These are phyloP conservation scores for Brachyalestes nurse DNA, from an alignment of 2,797 vertebrate genomes.

Conservation along the genomic window DNA sequence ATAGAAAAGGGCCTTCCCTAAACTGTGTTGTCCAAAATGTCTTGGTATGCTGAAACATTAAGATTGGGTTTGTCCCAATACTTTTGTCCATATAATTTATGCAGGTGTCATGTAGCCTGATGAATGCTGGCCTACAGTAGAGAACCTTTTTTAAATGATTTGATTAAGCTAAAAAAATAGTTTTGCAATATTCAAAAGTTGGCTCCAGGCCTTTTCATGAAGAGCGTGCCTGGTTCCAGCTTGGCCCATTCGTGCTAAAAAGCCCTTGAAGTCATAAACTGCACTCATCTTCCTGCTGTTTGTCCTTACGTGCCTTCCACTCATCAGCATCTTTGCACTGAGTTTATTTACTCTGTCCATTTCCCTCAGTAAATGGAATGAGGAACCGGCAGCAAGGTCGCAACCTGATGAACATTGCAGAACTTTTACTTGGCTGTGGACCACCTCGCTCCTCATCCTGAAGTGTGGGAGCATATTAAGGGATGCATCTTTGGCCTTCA, in stretches of 20 bases:
- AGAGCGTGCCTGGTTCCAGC: conserved; percentile 4
- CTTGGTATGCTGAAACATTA: no score
- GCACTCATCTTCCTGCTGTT: neutral
- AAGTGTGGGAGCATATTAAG: conserved; percentile 17
- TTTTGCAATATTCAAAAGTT: no score
- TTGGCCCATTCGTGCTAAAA: neutral
- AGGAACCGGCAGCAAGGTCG: neutral
- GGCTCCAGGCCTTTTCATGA: neutral
- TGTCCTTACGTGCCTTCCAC: neutral
- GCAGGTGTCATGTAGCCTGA: no score
- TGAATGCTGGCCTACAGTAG: no score
- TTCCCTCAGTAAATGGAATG: conserved; percentile 5
- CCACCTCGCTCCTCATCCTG: neutral
- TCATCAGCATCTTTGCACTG: neutral
- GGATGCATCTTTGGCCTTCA: conserved; percentile 15
- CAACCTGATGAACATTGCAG: conserved; percentile 28
- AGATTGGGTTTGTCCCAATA: no score
- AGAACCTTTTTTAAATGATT: no score
- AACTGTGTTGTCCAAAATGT: no score
- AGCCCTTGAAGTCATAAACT: neutral
- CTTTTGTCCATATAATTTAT: no score
- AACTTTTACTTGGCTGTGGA: conserved; percentile 28
- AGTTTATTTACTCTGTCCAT: conserved; percentile 9
- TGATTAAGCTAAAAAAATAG: no score
- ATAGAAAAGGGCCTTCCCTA: no score